Percentiles rank a stretch among this genome's conserved stretches.
These are phyloP conservation scores for Acrocephalus kingi DNA, from an alignment of 2,113 vertebrate species.

Conservation along the genomic window DNA sequence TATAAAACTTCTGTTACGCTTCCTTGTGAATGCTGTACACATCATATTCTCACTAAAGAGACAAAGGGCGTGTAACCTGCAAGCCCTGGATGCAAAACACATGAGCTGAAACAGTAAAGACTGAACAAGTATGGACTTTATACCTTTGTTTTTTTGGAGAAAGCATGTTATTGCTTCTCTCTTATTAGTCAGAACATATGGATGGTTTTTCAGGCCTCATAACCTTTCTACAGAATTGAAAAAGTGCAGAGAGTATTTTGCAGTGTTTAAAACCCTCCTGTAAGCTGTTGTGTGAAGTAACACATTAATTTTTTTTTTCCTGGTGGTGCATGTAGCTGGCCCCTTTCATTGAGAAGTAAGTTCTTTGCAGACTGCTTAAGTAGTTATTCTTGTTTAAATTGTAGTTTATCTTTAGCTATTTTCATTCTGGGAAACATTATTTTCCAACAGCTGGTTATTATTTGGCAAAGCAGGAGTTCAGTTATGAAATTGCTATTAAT, in stretches of 20 bases:
- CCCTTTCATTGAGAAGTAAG: background rate
- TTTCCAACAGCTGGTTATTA: background rate
- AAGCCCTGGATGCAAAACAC: background rate
- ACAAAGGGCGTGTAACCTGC: background rate
- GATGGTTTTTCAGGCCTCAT: background rate
- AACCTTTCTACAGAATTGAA: background rate
- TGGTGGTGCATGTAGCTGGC: background rate
- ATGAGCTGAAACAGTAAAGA: background rate
- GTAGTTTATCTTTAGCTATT: background rate
- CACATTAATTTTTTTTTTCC: background rate
- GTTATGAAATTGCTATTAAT: slow-evolving; percentile 13
- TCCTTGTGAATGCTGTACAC: background rate
- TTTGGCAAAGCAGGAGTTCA: background rate
- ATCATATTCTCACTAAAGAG: fast-evolving
- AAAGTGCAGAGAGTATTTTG: background rate
- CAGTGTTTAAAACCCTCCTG: background rate
- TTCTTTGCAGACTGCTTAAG: background rate
- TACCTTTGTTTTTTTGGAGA: background rate
- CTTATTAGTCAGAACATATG: background rate
- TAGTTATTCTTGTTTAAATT: background rate
- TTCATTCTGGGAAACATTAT: background rate
- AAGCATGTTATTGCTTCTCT: background rate
- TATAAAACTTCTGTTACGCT: fast-evolving
- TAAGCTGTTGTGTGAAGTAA: background rate
- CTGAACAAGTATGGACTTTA: background rate